These are phyloP conservation scores for Anoplius nigerrimus DNA, from an alignment of 2,888 invertebrate genomes.

Conservation along the genomic window DNA sequence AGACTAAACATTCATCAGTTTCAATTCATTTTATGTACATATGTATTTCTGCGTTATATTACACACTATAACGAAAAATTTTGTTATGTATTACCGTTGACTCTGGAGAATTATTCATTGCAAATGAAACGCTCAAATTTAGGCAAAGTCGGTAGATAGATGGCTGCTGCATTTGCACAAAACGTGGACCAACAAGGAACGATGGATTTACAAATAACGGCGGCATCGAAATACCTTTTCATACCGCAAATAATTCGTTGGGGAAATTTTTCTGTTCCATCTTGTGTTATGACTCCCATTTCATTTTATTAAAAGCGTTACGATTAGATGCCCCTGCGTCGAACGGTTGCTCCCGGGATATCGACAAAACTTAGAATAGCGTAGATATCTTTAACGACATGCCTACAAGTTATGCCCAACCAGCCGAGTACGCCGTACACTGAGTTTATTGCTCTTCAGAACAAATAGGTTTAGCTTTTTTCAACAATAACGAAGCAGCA, in stretches of 20 bases:
- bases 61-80: constrained; percentile 34
- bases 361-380: too few relatives aligned
- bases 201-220: constrained; percentile 67
- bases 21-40: constrained; percentile 44
- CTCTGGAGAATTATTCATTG: not conserved
- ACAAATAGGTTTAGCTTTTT: constrained; percentile 27
- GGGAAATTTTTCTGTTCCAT: too few relatives aligned
- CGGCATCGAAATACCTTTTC: constrained; percentile 2
- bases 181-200: constrained; percentile 41
- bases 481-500: too few relatives aligned
- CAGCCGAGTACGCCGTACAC: too few relatives aligned
- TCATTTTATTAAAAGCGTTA: too few relatives aligned
- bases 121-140: not conserved
- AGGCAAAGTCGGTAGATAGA: too few relatives aligned
- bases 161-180: constrained; percentile 53
- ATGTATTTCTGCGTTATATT: constrained; percentile 20
- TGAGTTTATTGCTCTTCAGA: constrained; percentile 21
- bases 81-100: not conserved
- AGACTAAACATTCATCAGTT: constrained; percentile 25
- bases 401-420: too few relatives aligned
- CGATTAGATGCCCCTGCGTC: too few relatives aligned
- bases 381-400: too few relatives aligned
- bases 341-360: too few relatives aligned
- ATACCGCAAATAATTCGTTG: too few relatives aligned
- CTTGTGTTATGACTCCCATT: too few relatives aligned